These are phyloP conservation scores for Drosophila santomea DNA, from an alignment of 1,140 invertebrate genomes.

Conservation along the genomic window DNA sequence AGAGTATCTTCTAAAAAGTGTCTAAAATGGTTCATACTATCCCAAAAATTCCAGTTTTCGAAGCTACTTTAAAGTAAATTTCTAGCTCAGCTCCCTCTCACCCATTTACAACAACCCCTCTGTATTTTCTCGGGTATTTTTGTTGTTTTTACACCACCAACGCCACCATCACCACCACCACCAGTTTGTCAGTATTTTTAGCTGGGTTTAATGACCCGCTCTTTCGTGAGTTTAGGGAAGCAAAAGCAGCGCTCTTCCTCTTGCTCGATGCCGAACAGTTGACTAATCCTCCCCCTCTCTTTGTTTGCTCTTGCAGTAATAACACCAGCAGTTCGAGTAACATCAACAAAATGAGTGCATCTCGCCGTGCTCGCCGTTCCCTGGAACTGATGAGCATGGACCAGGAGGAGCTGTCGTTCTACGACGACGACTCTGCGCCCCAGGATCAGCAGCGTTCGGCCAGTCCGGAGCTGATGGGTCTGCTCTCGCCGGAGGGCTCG, in stretches of 20 bases:
- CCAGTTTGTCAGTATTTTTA: slow-evolving; percentile 68
- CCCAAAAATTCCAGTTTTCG: neutral
- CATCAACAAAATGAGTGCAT: slow-evolving; percentile 54
- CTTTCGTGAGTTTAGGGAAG: slow-evolving; percentile 47
- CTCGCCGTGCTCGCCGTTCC: slow-evolving; percentile 60
- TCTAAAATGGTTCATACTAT: neutral
- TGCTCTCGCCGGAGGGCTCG: slow-evolving; percentile 78
- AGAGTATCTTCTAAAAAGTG: neutral
- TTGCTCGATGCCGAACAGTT: slow-evolving; percentile 35
- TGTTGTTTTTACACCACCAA: slow-evolving; percentile 57
- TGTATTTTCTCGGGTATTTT: slow-evolving; percentile 7
- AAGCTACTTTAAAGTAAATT: slow-evolving; percentile 20
- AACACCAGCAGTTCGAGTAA: slow-evolving; percentile 50
- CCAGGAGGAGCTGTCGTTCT: slow-evolving; percentile 70
- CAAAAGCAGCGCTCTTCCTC: slow-evolving; percentile 39
- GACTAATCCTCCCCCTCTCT: slow-evolving; percentile 62
- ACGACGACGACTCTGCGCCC: slow-evolving; percentile 68
- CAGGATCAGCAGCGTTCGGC: slow-evolving; percentile 43
- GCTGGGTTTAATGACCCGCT: slow-evolving; percentile 78
- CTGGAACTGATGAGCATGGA: slow-evolving; percentile 70
- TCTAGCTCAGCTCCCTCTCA: slow-evolving; percentile 33
- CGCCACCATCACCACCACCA: slow-evolving; percentile 58
- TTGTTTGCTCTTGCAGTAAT: slow-evolving; percentile 27
- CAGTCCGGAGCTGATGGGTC: slow-evolving; percentile 70
- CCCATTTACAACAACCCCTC: slow-evolving; percentile 60